Base-by-base conservation (phyloP, 2,797 vertebrate genomes). In the Tamandua tetradactyla region DNA sequence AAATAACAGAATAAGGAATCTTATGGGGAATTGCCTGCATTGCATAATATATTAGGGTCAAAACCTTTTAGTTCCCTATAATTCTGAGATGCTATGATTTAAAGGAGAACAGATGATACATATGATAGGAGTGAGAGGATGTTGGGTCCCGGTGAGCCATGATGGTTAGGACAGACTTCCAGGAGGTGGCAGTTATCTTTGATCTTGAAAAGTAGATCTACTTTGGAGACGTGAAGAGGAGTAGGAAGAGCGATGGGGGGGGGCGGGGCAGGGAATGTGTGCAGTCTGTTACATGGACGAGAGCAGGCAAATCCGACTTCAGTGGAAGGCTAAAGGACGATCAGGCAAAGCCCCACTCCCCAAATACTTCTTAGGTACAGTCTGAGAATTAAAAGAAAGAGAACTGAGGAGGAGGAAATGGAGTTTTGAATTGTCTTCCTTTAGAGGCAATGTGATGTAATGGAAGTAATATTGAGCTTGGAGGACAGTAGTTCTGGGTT, bases 381-480 rank as follows among this genome's bases (percentile, higher is more conserved):
- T 83, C 59, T 74, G 42, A 78, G 44, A 35, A 12, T 71, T 20
- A 12, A 12, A 44, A 81, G 30, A 89, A 81, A 52, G 49, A 52
- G 47, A 25, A 47, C 27, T 3, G 37, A 52, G 20, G 27, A 44
- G 5, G 10, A n/a, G 27, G 59, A 5, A 11, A n/a, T 0, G 1
- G 68, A 82, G 40, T 40, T 22, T 12, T 79, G 9, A 78, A 12
- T 23, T 5, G 1, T 12, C 44, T 78, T 64, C 23, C 59, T 74
- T 91, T 62, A 74, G 23, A 76, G 11, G 40, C 40, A 62, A 17
- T 20, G 12, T 64, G 13, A 62, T 57, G 0, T 1, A 47, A 1
- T 27, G 12, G 18, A n/a, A 35, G 0, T 0, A 68, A 62, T 47
- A 37, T 0, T 0, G 42, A 1, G 0, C 44, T 87, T 66, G 9